phyloP scores from a whole-genome alignment of 2,113 vertebrate species.

The Python bivittatus region DNA sequence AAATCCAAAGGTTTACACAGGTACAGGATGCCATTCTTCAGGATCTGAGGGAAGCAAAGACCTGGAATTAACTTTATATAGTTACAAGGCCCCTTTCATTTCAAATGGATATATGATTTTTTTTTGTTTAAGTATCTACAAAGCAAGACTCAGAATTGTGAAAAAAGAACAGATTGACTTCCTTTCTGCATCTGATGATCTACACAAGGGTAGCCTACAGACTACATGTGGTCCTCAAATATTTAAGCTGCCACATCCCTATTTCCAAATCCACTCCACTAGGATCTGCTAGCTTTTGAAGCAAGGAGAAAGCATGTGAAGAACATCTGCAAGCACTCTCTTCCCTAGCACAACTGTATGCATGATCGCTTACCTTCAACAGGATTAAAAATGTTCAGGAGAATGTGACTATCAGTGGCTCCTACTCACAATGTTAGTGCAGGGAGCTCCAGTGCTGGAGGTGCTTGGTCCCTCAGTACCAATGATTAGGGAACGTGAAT shows the following conservation, averaged over 20 bases:
- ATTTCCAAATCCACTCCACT: neutral
- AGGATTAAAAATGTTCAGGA: neutral
- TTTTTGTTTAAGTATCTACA: neutral
- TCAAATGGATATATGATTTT: neutral
- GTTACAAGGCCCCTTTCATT: neutral
- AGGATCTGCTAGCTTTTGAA: neutral
- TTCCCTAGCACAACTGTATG: neutral
- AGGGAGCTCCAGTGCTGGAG: neutral
- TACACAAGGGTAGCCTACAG: neutral
- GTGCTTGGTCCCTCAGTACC: too few relatives aligned
- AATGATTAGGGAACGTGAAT: too few relatives aligned
- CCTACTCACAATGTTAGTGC: neutral
- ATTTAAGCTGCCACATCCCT: neutral
- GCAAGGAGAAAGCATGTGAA: neutral
- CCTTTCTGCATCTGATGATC: neutral
- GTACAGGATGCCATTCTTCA: neutral
- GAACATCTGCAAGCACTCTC: neutral
- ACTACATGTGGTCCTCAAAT: neutral
- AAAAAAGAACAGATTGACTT: neutral
- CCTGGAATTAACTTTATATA: neutral
- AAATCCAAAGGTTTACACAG: neutral
- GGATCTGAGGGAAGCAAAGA: neutral
- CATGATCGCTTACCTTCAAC: neutral
- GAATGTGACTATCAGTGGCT: neutral
- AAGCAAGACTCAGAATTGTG: neutral